These are phyloP conservation scores for Trididemnum nubilum DNA, from an alignment of 23 tunicate genomes.

Conservation along the genomic window DNA sequence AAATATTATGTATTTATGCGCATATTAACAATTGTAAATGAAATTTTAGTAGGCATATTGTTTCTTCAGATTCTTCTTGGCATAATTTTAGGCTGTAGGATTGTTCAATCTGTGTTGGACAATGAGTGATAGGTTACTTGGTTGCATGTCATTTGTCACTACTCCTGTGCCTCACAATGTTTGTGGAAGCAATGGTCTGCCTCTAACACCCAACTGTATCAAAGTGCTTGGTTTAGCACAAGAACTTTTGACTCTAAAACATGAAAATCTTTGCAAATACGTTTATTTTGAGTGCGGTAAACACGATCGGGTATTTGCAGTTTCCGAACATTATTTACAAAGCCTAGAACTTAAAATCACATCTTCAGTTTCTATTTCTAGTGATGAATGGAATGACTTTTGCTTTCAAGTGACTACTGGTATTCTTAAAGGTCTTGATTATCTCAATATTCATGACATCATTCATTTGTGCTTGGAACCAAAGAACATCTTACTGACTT, in stretches of 20 bases:
- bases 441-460: constrained; percentile 42
- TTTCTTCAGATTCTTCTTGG: no score
- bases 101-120: no score
- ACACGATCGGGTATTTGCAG: constrained; percentile 80
- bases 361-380: background rate
- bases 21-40: no score
- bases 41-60: no score
- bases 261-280: constrained; percentile 75
- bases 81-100: no score
- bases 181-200: constrained; percentile 92
- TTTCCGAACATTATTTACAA: constrained; percentile 62
- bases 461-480: constrained; percentile 69
- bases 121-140: constrained; percentile 28
- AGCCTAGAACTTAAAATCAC: constrained; percentile 22
- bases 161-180: constrained; percentile 76
- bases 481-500: constrained; percentile 41
- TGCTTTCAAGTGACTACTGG: constrained; percentile 36
- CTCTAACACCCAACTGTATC: constrained; percentile 84
- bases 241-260: constrained; percentile 50
- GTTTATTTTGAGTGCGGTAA: constrained; percentile 71
- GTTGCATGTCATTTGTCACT: constrained; percentile 76
- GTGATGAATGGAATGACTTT: constrained; percentile 32
- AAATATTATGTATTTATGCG: no score
- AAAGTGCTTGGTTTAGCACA: constrained; percentile 80
- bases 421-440: constrained; percentile 50